phyloP scores from a whole-genome alignment of 53 echinoderm and acorn worm species.

The Zoroaster sp. region DNA sequence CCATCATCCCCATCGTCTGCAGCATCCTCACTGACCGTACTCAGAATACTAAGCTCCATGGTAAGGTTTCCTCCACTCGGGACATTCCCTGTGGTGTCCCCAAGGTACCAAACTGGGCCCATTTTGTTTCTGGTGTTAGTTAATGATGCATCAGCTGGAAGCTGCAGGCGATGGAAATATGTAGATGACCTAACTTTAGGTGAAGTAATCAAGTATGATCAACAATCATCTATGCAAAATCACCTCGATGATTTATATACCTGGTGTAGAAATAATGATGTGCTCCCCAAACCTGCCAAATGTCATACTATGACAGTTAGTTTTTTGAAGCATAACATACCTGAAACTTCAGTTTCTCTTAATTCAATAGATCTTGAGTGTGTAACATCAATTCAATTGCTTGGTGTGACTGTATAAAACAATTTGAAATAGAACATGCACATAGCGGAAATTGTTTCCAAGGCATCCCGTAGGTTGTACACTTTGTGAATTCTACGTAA shows the following conservation, averaged over 20 bases:
- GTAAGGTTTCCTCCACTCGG: background rate
- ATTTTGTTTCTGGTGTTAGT: slow-evolving; percentile 3
- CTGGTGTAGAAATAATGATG: background rate
- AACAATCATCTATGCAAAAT: background rate
- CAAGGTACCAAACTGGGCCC: slow-evolving; percentile 31
- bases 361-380: background rate
- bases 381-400: slow-evolving; percentile 2
- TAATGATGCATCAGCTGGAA: background rate
- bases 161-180: slow-evolving; percentile 23
- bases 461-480: slow-evolving; percentile 32
- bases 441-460: slow-evolving; percentile 29
- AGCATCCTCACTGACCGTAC: slow-evolving; percentile 19
- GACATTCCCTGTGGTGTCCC: background rate
- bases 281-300: slow-evolving; percentile 34
- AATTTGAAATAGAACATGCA: slow-evolving; percentile 44
- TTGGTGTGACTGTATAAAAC: slow-evolving; percentile 26
- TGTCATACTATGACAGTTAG: slow-evolving; percentile 29
- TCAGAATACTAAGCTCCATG: background rate
- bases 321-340: background rate
- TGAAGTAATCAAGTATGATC: background rate
- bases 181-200: slow-evolving; percentile 13
- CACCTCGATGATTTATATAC: slow-evolving; percentile 14
- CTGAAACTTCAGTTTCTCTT: background rate
- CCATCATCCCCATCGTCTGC: slow-evolving; percentile 32
- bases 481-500: slow-evolving; percentile 33